phyloP scores from a whole-genome alignment of 1,140 invertebrate genomes.

The Drosophila bocki region DNA sequence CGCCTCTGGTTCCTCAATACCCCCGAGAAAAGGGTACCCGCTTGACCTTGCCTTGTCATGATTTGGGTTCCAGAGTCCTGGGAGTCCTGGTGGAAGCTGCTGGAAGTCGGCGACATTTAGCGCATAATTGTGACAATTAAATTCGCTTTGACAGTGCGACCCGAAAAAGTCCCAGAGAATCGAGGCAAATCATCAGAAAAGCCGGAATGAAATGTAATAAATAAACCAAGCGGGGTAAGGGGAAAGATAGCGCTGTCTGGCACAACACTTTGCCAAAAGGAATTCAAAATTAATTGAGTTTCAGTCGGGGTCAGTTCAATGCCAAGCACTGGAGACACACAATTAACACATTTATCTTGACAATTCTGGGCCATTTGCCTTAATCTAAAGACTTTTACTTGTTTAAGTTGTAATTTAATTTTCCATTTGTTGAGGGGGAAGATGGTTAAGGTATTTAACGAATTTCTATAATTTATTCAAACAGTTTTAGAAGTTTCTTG shows the following conservation, averaged over 20 bases:
- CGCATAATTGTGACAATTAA: conserved; percentile 82
- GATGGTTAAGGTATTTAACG: neutral
- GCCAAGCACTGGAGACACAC: conserved; percentile 12
- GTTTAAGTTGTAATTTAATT: conserved; percentile 18
- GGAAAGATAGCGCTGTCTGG: conserved; percentile 20
- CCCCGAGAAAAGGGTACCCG: conserved; percentile 11
- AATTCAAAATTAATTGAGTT: conserved; percentile 51
- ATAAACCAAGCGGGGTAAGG: conserved; percentile 37
- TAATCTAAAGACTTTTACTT: conserved; percentile 22
- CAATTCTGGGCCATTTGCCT: conserved; percentile 36
- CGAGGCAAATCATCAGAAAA: conserved; percentile 66
- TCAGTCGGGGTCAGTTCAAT: conserved; percentile 38
- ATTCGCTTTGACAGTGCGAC: conserved; percentile 78
- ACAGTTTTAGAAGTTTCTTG: neutral
- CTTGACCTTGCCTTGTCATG: conserved; percentile 63
- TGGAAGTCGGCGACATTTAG: conserved; percentile 65
- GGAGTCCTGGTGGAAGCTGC: conserved; percentile 21
- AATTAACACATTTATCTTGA: conserved; percentile 44
- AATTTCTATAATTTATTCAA: neutral
- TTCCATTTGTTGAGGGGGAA: neutral
- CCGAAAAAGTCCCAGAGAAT: conserved; percentile 43
- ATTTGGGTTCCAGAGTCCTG: conserved; percentile 54
- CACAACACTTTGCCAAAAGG: conserved; percentile 36
- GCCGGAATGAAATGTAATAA: conserved; percentile 67
- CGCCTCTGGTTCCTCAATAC: conserved; percentile 10